Conservation (phyloP, 1,140 invertebrate genomes). For the Papilio helenus region DNA sequence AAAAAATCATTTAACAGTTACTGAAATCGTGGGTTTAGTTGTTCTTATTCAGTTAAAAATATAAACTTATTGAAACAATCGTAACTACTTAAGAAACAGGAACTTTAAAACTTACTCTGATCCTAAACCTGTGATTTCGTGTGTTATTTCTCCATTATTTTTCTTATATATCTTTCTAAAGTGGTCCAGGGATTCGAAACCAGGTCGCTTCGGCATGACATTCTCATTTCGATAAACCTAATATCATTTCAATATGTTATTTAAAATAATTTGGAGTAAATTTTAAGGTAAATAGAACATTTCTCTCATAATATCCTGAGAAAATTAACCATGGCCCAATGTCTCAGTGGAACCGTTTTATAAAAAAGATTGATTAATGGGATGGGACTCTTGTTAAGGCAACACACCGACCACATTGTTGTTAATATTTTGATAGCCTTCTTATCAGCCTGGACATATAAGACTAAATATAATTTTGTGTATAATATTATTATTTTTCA, state of each 20-base stretch:
- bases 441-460: neutral
- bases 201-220: slow-evolving; percentile 36
- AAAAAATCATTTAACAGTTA: neutral
- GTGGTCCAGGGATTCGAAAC: slow-evolving; percentile 9
- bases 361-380: no score
- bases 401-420: neutral
- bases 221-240: slow-evolving; percentile 41
- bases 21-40: no score
- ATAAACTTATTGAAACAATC: no score
- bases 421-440: neutral
- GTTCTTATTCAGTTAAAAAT: no score
- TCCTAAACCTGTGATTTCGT: slow-evolving; percentile 50
- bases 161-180: slow-evolving; percentile 40
- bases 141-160: slow-evolving; percentile 35
- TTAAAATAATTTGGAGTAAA: neutral
- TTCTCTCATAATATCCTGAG: no score
- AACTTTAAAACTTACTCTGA: slow-evolving; percentile 51
- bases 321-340: no score
- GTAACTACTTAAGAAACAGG: no score
- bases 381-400: neutral
- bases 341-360: no score
- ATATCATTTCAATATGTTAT: neutral
- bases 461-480: neutral
- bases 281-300: neutral
- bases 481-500: neutral